Conservation (phyloP, 1,140 invertebrate species). For the Hycleus cichorii region DNA sequence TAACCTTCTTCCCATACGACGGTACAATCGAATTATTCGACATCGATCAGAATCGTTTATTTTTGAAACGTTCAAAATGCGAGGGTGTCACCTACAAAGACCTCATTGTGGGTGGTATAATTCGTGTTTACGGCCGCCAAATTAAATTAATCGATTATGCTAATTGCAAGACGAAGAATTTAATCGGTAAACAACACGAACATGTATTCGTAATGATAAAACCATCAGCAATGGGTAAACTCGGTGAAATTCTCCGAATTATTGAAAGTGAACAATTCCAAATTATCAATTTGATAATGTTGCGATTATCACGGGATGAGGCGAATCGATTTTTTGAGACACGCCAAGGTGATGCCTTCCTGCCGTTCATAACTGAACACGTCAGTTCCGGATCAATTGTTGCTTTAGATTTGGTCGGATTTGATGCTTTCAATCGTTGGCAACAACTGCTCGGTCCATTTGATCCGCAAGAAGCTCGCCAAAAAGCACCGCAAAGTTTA, state of each 20-base stretch:
- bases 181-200: conserved; percentile 43
- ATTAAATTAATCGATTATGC: conserved; percentile 61
- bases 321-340: conserved; percentile 51
- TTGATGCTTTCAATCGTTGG: conserved; percentile 53
- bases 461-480: conserved; percentile 55
- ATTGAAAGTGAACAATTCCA: conserved; percentile 42
- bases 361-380: conserved; percentile 45
- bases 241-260: conserved; percentile 56
- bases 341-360: conserved; percentile 38
- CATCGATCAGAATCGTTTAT: conserved; percentile 52
- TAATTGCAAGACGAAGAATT: conserved; percentile 49
- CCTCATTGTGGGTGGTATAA: conserved; percentile 60
- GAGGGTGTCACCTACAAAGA: conserved; percentile 52
- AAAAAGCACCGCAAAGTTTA: conserved; percentile 52
- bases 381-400: conserved; percentile 59
- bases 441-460: conserved; percentile 56
- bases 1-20: conserved; percentile 61
- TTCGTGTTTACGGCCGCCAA: conserved; percentile 60
- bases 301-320: conserved; percentile 47
- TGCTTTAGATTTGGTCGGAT: conserved; percentile 57
- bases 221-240: conserved; percentile 51
- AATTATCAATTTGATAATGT: conserved; percentile 58
- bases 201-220: conserved; percentile 61
- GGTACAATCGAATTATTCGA: conserved; percentile 66
- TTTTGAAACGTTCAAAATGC: conserved; percentile 55